These are phyloP conservation scores for Anolis apletophallus DNA, from an alignment of 2,797 vertebrate genomes.

Conservation along the genomic window DNA sequence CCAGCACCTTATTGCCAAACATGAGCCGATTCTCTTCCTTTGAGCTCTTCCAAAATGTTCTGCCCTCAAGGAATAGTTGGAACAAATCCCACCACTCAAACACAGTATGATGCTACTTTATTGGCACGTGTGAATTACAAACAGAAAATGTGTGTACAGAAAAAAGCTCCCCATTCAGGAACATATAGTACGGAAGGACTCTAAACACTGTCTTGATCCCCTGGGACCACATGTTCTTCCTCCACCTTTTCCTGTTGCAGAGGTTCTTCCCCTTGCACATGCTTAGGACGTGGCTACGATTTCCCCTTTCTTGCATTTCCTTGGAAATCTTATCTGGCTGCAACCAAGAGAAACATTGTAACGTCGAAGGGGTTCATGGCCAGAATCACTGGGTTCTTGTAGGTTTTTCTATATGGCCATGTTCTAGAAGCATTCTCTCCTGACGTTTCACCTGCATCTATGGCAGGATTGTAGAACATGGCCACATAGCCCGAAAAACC, in stretches of 20 bases:
- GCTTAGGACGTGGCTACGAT: neutral
- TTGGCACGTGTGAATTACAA: slow-evolving; percentile 24
- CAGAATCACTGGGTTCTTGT: too few species aligned
- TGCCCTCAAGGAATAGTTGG: neutral
- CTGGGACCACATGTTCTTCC: neutral
- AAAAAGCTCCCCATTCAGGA: neutral
- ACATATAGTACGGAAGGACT: neutral
- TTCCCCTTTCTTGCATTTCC: slow-evolving; percentile 9
- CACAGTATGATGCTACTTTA: slow-evolving; percentile 32
- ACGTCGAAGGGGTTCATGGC: too few species aligned
- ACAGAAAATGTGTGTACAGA: neutral
- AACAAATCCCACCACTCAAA: neutral
- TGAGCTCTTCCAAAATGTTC: neutral
- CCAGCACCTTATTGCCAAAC: neutral
- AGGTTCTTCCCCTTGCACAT: neutral
- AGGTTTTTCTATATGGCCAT: too few species aligned
- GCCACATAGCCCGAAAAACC: too few species aligned
- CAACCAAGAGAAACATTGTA: neutral
- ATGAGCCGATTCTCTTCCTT: neutral
- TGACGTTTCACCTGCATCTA: too few species aligned
- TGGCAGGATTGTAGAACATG: too few species aligned
- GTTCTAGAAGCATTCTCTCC: too few species aligned
- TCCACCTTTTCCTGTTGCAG: neutral
- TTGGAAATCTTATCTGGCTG: neutral
- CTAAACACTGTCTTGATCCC: too few species aligned